phyloP scores from a whole-genome alignment of 2,888 invertebrate genomes.

The Ichneumoninae sp. region DNA sequence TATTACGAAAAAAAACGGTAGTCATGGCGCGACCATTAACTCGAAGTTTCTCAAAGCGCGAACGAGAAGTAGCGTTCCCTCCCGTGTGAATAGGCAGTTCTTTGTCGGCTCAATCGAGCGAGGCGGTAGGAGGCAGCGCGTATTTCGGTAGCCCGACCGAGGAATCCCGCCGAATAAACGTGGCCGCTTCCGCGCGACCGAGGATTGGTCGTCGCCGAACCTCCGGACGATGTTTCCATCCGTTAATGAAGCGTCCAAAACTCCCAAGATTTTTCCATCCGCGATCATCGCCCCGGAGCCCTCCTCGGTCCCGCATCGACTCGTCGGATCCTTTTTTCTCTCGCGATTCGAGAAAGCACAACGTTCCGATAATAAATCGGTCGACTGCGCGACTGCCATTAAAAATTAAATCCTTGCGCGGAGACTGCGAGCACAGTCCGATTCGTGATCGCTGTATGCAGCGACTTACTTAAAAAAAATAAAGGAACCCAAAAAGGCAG shows the following conservation, averaged over 20 bases:
- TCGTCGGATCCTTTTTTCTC: conserved; percentile 12
- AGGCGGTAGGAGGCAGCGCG: conserved; percentile 40
- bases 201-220: conserved; percentile 52
- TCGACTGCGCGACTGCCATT: background rate
- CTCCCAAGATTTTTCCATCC: conserved; percentile 61
- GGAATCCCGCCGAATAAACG: conserved; percentile 64
- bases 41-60: background rate
- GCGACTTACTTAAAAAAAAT: conserved; percentile 72
- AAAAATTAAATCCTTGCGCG: conserved; percentile 41
- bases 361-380: background rate
- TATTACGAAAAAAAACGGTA: no score
- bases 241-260: conserved; percentile 1
- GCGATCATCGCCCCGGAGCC: background rate
- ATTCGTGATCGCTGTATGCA: conserved; percentile 75
- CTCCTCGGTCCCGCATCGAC: no score
- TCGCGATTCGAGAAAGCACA: conserved; percentile 36
- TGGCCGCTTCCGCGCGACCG: conserved; percentile 45
- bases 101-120: conserved; percentile 7
- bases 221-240: conserved; percentile 43
- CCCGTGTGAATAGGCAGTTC: conserved; percentile 32
- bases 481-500: conserved; percentile 20
- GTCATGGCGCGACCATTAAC: no score
- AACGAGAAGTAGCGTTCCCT: background rate
- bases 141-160: conserved; percentile 57
- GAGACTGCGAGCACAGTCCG: conserved; percentile 31